Percentiles rank a stretch among this genome's conserved stretches.
These are phyloP conservation scores for Andrena minutula DNA, from an alignment of 2,888 invertebrate genomes.

Conservation along the genomic window DNA sequence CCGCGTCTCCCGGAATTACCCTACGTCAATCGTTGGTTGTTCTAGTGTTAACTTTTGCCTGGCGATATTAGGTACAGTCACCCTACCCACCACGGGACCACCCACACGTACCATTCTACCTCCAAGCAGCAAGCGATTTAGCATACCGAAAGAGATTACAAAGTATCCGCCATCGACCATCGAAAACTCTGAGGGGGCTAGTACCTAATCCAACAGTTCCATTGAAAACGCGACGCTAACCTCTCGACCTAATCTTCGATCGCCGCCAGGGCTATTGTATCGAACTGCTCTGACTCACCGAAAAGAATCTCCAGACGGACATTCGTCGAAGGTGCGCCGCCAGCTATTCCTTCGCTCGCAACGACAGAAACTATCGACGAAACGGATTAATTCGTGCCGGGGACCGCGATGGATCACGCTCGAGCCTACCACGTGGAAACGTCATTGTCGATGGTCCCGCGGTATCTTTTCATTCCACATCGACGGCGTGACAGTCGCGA, in stretches of 20 bases:
- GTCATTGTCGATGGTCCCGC: slow-evolving; percentile 47
- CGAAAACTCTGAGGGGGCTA: background rate
- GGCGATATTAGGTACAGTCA: too few species aligned
- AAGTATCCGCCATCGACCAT: slow-evolving; percentile 13
- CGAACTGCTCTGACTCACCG: background rate
- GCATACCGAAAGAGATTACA: slow-evolving; percentile 16
- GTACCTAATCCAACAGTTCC: slow-evolving; percentile 6
- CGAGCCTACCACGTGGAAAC: slow-evolving; percentile 5
- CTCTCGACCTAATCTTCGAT: slow-evolving; percentile 32
- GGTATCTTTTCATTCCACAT: slow-evolving; percentile 65
- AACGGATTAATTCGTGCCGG: slow-evolving; percentile 55
- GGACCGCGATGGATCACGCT: slow-evolving; percentile 38
- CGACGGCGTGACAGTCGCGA: slow-evolving; percentile 49
- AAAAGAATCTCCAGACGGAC: slow-evolving; percentile 1
- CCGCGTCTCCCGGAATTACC: too few species aligned
- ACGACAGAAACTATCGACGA: slow-evolving; percentile 36
- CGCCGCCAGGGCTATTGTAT: slow-evolving; percentile 12
- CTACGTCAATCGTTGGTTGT: too few species aligned
- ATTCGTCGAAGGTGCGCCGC: background rate
- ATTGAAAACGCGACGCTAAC: background rate
- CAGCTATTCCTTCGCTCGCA: background rate
- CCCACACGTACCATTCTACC: background rate
- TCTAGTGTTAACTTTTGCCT: too few species aligned
- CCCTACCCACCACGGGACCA: slow-evolving; percentile 31
- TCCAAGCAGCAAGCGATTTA: background rate